A percentile compares a stretch with the other conserved stretches of the same genome.
Conservation (phyloP, 53 echinoderm and acorn worm species). For the Hippasteria phrygiana region DNA sequence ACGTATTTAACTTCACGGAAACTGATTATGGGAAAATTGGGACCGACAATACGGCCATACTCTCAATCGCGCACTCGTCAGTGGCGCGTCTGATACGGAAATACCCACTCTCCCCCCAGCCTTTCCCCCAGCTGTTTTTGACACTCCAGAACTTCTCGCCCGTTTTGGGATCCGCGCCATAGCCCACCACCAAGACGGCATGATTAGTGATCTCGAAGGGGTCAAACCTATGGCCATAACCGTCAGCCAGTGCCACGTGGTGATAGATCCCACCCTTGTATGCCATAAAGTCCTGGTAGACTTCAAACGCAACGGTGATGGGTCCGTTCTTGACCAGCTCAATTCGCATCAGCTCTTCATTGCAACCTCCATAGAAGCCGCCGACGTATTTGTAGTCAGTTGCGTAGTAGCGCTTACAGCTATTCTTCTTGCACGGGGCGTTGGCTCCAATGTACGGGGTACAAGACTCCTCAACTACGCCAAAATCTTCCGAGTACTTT, state of each 20-base stretch:
- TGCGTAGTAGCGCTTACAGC: conserved; percentile 87
- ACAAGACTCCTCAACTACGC: conserved; percentile 86
- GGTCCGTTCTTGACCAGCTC: conserved; percentile 93
- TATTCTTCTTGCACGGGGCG: conserved; percentile 63
- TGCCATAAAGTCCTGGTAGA: conserved; percentile 76
- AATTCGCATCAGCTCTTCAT: conserved; percentile 88
- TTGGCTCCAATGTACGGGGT: conserved; percentile 79
- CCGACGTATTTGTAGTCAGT: conserved; percentile 90
- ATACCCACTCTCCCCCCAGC: conserved; percentile 93
- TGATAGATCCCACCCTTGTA: conserved; percentile 93
- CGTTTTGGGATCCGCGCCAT: conserved; percentile 73
- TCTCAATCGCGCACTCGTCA: conserved; percentile 85
- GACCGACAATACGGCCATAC: conserved; percentile 84
- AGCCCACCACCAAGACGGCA: conserved; percentile 90
- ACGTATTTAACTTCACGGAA: neutral
- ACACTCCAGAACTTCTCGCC: conserved; percentile 90
- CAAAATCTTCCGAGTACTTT: conserved; percentile 96
- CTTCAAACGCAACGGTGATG: conserved; percentile 81
- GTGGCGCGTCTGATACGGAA: conserved; percentile 86
- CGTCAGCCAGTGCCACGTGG: conserved; percentile 45
- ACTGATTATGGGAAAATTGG: conserved; percentile 81
- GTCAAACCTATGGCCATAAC: conserved; percentile 62
- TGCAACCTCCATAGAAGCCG: conserved; percentile 93
- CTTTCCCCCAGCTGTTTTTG: conserved; percentile 94
- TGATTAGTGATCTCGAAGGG: conserved; percentile 93